These are phyloP conservation scores for Callaeas wilsoni DNA, from an alignment of 2,113 vertebrate genomes.

Conservation along the genomic window DNA sequence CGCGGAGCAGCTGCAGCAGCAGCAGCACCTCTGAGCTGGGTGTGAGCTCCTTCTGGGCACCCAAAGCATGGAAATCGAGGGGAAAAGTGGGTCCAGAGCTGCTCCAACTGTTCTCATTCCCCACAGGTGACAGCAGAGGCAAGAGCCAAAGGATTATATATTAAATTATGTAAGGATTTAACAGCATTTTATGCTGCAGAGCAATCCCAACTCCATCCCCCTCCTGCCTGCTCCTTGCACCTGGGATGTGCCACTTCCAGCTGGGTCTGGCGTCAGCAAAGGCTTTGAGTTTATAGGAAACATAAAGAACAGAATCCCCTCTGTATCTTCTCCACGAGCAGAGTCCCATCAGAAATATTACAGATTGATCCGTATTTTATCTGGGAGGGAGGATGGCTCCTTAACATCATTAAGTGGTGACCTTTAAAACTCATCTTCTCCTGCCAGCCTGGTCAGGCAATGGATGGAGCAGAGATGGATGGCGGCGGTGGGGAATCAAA, in stretches of 20 bases:
- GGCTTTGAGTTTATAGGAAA: not conserved
- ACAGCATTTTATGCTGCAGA: not conserved
- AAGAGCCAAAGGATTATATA: not conserved
- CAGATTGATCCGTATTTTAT: constrained; percentile 45
- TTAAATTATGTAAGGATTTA: not conserved
- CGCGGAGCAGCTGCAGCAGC: accelerated
- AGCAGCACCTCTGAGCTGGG: not conserved
- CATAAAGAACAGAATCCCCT: not conserved
- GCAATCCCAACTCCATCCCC: not conserved
- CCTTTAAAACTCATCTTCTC: constrained; percentile 54
- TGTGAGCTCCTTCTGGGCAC: not conserved
- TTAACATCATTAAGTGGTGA: constrained; percentile 59
- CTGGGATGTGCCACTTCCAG: not conserved
- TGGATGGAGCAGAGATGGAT: constrained; percentile 34
- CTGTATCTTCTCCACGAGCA: not conserved
- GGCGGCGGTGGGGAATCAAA: not conserved
- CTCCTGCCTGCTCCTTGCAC: not conserved
- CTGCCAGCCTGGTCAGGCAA: not conserved
- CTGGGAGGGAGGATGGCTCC: constrained; percentile 26
- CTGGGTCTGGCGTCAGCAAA: not conserved
- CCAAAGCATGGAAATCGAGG: not conserved
- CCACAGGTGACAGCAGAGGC: not conserved
- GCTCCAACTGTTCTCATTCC: not conserved
- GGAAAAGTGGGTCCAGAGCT: not conserved
- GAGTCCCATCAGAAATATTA: constrained; percentile 1